These are phyloP conservation scores for Lasiurus borealis DNA, from an alignment of 2,113 vertebrate species.

Conservation along the genomic window DNA sequence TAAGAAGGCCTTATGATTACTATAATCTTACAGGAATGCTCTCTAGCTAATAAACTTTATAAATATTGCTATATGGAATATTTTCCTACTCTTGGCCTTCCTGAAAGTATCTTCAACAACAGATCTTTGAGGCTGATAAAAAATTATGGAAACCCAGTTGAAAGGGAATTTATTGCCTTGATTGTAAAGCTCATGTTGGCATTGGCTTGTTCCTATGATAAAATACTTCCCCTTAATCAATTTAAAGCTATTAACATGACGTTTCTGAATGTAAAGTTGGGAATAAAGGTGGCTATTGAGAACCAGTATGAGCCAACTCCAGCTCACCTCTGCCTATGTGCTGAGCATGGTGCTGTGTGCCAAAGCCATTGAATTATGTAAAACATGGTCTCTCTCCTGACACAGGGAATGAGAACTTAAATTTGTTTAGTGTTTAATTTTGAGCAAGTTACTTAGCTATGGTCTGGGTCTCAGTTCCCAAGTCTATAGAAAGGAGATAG, in stretches of 20 bases:
- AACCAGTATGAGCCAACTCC: neutral
- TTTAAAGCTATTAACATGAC: constrained; percentile 1
- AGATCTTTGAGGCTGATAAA: neutral
- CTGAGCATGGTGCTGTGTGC: neutral
- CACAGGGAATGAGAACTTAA: neutral
- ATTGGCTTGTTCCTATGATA: neutral
- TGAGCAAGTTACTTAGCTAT: neutral
- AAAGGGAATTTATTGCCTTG: neutral
- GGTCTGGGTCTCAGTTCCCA: neutral
- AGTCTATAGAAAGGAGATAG: neutral
- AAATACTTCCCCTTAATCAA: neutral
- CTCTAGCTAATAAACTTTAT: neutral
- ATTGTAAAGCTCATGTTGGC: neutral
- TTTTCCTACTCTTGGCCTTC: neutral
- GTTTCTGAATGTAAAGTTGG: neutral
- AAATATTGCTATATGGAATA: neutral
- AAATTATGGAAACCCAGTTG: too few relatives aligned
- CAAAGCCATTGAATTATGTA: neutral
- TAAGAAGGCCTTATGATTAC: neutral
- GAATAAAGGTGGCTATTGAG: neutral
- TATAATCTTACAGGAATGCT: neutral
- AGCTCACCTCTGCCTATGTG: too few relatives aligned
- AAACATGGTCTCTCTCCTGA: neutral
- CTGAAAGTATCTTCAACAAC: constrained; percentile 42
- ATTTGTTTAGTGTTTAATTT: neutral